phyloP scores from a whole-genome alignment of 2,888 invertebrate genomes.

The Halictus ligatus region DNA sequence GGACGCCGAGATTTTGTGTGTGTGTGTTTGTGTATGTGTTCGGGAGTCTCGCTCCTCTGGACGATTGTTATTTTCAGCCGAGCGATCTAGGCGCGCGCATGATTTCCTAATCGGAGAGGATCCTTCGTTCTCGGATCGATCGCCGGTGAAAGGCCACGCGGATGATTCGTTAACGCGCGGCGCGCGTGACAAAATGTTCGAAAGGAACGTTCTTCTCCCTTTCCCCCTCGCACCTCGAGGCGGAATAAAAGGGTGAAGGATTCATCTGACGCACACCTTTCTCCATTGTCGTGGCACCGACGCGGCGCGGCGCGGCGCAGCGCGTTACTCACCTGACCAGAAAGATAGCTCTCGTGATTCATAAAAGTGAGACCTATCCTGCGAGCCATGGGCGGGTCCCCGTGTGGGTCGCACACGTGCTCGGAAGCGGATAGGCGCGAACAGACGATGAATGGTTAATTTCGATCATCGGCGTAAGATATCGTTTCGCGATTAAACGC shows the following conservation, averaged over 20 bases:
- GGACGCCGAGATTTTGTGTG: constrained; percentile 7
- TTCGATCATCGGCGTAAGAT: constrained; percentile 27
- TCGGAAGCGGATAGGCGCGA: constrained; percentile 53
- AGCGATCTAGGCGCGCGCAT: not conserved
- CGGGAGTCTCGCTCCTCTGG: not conserved
- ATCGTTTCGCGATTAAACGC: constrained; percentile 17
- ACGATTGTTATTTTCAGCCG: constrained; percentile 13
- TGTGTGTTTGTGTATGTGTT: constrained; percentile 5
- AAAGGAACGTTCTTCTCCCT: not conserved
- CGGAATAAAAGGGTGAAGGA: constrained; percentile 14
- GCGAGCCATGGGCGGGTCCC: not conserved
- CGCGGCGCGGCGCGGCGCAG: not conserved
- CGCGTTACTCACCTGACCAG: constrained; percentile 55
- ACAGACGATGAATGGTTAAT: constrained; percentile 49
- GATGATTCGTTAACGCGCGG: constrained; percentile 30
- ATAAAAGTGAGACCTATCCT: constrained; percentile 54
- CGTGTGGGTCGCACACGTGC: constrained; percentile 50
- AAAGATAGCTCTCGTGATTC: constrained; percentile 67
- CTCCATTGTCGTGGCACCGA: constrained; percentile 53
- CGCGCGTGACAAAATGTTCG: constrained; percentile 38
- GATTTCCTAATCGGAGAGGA: constrained; percentile 12
- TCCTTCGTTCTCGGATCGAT: not conserved
- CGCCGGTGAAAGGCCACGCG: constrained; percentile 34
- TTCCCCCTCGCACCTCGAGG: not conserved
- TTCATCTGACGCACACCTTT: constrained; percentile 39